Percentiles rank a stretch among this genome's conserved stretches.
phyloP scores from a whole-genome alignment of 2,797 vertebrate genomes.

The Coendou prehensilis region DNA sequence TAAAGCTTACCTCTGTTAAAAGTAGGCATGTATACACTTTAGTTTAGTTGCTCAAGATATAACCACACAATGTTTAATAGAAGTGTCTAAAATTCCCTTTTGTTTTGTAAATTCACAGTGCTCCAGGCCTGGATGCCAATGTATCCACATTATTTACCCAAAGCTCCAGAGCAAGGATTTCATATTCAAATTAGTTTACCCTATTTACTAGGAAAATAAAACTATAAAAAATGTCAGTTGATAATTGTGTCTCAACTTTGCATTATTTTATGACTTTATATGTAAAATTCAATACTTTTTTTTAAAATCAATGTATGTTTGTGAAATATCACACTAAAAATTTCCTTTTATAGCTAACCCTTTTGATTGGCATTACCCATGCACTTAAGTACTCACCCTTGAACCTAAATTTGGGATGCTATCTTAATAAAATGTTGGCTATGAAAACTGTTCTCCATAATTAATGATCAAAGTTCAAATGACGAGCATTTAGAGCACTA shows the following conservation, averaged over 20 bases:
- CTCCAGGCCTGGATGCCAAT: neutral
- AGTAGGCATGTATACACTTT: neutral
- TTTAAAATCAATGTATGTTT: neutral
- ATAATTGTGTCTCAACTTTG: neutral
- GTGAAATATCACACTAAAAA: neutral
- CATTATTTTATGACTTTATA: neutral
- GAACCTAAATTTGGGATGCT: neutral
- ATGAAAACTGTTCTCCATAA: neutral
- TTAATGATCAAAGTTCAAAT: constrained; percentile 25
- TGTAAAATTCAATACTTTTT: neutral
- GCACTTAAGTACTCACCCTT: neutral
- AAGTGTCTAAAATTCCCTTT: neutral
- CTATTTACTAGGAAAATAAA: neutral
- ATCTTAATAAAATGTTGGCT: neutral
- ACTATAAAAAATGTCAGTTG: neutral
- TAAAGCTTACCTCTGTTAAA: neutral
- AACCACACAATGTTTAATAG: neutral
- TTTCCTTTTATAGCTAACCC: neutral
- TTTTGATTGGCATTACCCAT: neutral
- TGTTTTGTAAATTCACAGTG: neutral
- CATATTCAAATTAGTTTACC: neutral
- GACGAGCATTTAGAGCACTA: neutral
- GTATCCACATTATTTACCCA: neutral
- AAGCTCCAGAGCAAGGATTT: neutral
- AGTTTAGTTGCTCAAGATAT: neutral